These are phyloP conservation scores for Labeo rohita DNA, from an alignment of 2,113 vertebrate genomes.

Conservation along the genomic window DNA sequence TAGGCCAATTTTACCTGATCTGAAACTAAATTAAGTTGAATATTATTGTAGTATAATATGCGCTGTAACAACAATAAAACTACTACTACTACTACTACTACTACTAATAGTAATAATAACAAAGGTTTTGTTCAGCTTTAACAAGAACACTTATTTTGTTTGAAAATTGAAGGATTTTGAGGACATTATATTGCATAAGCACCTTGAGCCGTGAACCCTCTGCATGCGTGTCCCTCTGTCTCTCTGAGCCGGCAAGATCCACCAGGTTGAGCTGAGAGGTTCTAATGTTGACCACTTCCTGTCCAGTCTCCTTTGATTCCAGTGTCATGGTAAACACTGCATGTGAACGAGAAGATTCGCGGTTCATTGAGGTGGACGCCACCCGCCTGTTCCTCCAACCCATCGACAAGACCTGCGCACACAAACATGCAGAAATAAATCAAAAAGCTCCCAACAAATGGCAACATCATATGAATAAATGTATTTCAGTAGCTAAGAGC, in stretches of 20 bases:
- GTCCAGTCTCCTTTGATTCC: conserved; percentile 90
- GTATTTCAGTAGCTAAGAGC: neutral
- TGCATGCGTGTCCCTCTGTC: conserved; percentile 91
- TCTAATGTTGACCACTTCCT: conserved; percentile 88
- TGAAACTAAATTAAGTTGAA: neutral
- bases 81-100: too few relatives aligned
- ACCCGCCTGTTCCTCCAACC: conserved; percentile 95
- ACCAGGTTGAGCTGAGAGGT: conserved; percentile 93
- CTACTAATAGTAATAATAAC: too few relatives aligned
- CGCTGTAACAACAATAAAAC: too few relatives aligned
- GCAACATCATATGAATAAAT: neutral
- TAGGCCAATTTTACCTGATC: neutral
- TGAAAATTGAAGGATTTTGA: neutral
- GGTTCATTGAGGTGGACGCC: conserved; percentile 96
- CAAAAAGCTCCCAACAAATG: neutral
- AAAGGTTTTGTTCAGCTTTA: too few relatives aligned
- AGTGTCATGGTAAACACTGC: conserved; percentile 93
- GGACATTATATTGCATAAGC: neutral
- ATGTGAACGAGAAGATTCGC: conserved; percentile 94
- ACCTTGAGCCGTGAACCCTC: conserved; percentile 93
- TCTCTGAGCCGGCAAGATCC: conserved; percentile 94
- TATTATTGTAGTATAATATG: neutral
- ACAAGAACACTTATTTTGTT: neutral
- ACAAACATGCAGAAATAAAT: neutral
- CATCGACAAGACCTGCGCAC: conserved; percentile 84